Base-by-base conservation (phyloP, 2,113 vertebrate species). In the Mola mola region DNA sequence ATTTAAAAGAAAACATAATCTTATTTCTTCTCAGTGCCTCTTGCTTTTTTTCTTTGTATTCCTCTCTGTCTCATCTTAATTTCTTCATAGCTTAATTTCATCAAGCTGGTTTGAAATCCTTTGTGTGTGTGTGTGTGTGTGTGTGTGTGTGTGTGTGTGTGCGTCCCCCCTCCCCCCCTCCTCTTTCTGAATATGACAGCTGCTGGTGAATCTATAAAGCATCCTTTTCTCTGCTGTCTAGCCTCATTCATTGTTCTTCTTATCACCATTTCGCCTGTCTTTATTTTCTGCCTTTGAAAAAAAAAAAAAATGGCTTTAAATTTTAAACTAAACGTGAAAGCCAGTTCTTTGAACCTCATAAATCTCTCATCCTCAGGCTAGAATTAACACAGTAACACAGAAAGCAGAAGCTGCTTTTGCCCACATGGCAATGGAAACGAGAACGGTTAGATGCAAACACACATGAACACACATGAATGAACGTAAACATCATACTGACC, bases 401-500 rank as follows among this genome's bases (percentile, higher is more conserved):
- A 85, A 63, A 58, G 81, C 85, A 10, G 87, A 92, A 47, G 51
- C 34, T 1, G 87, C 81, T 13, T 38, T 89, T 1, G 21, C 56
- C 6, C 53, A 65, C 1, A 36, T 87, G 5, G 28, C 38, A 22
- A 68, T 71, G 22, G 40, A 38, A 22, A 22, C 56, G 8, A 22
- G 56, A 17, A 62, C 81, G 86, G 90, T 92, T 36, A 16, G 59
- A 36, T n/a, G 16, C n/a, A 34, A 19, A 53, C 19, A 28, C 2
- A 66, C 50, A 33, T 25, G 25, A 7, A 31, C 10, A 8, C 38
- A 52, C 13, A 13, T 7, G 5, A 37, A 20, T n/a, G 0, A 13
- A 48, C 2, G 1, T 36, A 8, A 16, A 41, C 13, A 9, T 38
- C n/a, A n/a, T 16, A 19, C 8, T 17, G n/a, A 17, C 8, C 6